Percentiles rank a stretch among this genome's conserved stretches.
Conservation (phyloP, 2,113 vertebrate genomes). For the Aptenodytes patagonicus region DNA sequence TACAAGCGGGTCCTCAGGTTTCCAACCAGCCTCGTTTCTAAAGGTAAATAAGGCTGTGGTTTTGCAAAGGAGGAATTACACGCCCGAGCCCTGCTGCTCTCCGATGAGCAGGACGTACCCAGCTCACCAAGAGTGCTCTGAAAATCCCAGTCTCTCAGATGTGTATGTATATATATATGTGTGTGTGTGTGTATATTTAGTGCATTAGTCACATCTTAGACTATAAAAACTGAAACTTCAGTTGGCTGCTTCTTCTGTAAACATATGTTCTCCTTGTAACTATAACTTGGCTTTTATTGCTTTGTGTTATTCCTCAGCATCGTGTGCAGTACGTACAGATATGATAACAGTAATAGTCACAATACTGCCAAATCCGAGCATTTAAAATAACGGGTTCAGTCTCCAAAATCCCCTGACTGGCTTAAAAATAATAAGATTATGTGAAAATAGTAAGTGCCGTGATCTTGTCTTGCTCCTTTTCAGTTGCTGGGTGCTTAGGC, state of each 20-base stretch:
- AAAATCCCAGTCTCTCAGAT: not conserved
- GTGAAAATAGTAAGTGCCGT: not conserved
- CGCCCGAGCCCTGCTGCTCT: not conserved
- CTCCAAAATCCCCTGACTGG: not conserved
- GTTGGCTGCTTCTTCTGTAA: not conserved
- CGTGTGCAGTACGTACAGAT: not conserved
- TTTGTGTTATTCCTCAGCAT: not conserved
- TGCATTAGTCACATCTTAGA: not conserved
- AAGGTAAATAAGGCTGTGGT: not conserved
- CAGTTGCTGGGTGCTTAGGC: not conserved
- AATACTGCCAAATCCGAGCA: not conserved
- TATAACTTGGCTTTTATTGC: not conserved
- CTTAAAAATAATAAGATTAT: slow-evolving; percentile 17
- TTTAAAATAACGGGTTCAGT: not conserved
- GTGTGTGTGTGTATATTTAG: not conserved
- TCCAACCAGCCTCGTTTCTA: not conserved
- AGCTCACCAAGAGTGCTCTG: not conserved
- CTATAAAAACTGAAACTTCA: not conserved
- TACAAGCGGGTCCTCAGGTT: not conserved
- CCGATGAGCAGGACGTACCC: fast-evolving
- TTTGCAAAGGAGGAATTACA: not conserved
- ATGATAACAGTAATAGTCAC: not conserved
- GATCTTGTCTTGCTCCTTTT: not conserved
- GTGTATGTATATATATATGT: fast-evolving
- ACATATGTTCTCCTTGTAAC: not conserved